Percentiles rank a stretch among this genome's conserved stretches.
phyloP scores from a whole-genome alignment of 53 echinoderm and acorn worm genomes.

The Holothuria scabra region DNA sequence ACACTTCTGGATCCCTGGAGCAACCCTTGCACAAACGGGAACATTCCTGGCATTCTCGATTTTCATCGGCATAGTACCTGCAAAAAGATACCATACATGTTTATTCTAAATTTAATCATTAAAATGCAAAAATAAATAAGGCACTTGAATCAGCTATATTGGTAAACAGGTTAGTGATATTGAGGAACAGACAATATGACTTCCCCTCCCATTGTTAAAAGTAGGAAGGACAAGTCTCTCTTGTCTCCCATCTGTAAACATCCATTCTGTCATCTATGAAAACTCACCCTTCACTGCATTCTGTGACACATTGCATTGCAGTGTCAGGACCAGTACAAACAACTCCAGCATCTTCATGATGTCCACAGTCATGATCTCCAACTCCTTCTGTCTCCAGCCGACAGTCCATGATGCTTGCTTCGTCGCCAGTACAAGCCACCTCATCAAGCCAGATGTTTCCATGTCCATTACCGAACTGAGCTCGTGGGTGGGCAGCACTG shows the following conservation, averaged over 20 bases:
- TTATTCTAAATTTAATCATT: too few species aligned
- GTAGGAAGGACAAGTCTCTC: too few species aligned
- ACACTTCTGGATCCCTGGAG: constrained; percentile 50
- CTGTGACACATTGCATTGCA: constrained; percentile 74
- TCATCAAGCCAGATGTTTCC: constrained; percentile 88
- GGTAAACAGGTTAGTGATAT: too few species aligned
- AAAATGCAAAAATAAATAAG: too few species aligned
- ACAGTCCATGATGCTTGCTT: constrained; percentile 66
- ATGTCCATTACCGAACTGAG: constrained; percentile 57
- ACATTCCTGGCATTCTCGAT: constrained; percentile 70
- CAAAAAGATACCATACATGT: not conserved
- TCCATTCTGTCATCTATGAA: too few species aligned
- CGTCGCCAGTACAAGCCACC: constrained; percentile 74
- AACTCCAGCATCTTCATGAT: constrained; percentile 91
- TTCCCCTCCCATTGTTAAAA: too few species aligned
- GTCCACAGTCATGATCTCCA: constrained; percentile 75
- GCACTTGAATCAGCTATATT: too few species aligned
- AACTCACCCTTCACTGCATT: constrained; percentile 86
- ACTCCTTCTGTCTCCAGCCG: constrained; percentile 36
- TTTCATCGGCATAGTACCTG: constrained; percentile 64
- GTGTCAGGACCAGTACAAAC: constrained; percentile 84
- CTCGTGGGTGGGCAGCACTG: constrained; percentile 14
- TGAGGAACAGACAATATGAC: too few species aligned
- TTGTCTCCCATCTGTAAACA: too few species aligned
- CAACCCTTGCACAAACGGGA: constrained; percentile 68